Evolutionary conservation across 2,888 invertebrate species (phyloP), one percentile per base, ranked within the genome.

Genomic region (Sepioteuthis lessoniana): DNA sequence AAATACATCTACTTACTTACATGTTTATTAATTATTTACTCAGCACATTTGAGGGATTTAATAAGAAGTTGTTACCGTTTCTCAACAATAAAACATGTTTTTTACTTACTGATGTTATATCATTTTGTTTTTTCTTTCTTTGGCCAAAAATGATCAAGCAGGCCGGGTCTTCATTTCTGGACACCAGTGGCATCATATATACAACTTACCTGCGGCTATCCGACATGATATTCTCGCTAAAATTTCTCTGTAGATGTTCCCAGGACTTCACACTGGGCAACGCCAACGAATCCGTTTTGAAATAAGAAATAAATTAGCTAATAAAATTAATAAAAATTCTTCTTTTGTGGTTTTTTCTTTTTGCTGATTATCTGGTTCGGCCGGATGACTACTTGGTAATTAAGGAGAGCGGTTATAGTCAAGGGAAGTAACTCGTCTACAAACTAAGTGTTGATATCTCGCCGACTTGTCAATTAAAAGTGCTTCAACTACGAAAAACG

Each of bases 161-260:
- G 76, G 13, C 76, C 76, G 76, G 76, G 76, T 76, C n/a, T n/a
- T 76, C 76, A 76, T 76, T 76, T 76, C n/a, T 76, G 76, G 31
- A 13, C 76, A n/a, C n/a, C 8, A 76, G 76, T 76, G n/a, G n/a
- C 35, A n/a, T n/a, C n/a, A n/a, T 16, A n/a, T n/a, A n/a, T 76
- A 76, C 76, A n/a, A 76, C 76, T 76, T 76, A 76, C 76, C 76
- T 76, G n/a, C 76, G 76, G 76, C 76, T 76, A 76, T 76, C 76
- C 76, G 76, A 76, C 76, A 76, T 76, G 76, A 76, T 76, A 76
- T 76, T 76, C 76, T 76, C 4, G 76, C n/a, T 76, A 35, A 76
- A 76, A 76, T n/a, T 76, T 35, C 76, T 76, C 76, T 76, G n/a
- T 76, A 76, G 76, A 76, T 76, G 76, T 76, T 76, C 76, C 76